These are phyloP conservation scores for Thalpophila matura DNA, from an alignment of 2,888 invertebrate species.

Conservation along the genomic window DNA sequence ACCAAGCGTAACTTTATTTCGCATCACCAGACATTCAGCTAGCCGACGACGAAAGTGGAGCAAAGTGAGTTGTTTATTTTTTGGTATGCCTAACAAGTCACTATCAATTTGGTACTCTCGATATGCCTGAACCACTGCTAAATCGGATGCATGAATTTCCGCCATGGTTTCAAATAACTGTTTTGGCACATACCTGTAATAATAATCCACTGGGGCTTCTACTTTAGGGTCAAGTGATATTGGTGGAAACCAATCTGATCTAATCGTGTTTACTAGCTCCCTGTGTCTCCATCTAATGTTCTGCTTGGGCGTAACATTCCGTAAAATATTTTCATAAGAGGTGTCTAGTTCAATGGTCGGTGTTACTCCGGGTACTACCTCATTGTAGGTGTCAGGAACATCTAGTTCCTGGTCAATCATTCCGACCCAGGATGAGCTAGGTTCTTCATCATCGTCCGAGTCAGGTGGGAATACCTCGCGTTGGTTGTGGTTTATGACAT, in stretches of 20 bases:
- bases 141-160: slow-evolving; percentile 62
- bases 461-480: slow-evolving; percentile 33
- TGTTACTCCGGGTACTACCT: too few relatives aligned
- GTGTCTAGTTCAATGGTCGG: too few relatives aligned
- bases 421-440: not conserved
- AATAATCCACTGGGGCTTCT: slow-evolving; percentile 58
- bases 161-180: slow-evolving; percentile 58
- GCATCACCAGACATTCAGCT: slow-evolving; percentile 60
- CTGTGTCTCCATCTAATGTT: slow-evolving; percentile 59
- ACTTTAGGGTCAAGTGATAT: slow-evolving; percentile 57
- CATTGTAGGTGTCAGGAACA: too few relatives aligned
- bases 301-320: slow-evolving; percentile 52
- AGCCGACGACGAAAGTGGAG: slow-evolving; percentile 58
- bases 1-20: slow-evolving; percentile 52
- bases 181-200: slow-evolving; percentile 52
- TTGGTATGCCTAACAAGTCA: slow-evolving; percentile 49
- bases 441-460: slow-evolving; percentile 57
- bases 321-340: slow-evolving; percentile 26
- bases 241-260: slow-evolving; percentile 55
- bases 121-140: slow-evolving; percentile 58
- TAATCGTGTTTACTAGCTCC: slow-evolving; percentile 52
- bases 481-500: slow-evolving; percentile 27
- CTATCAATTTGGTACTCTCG: slow-evolving; percentile 59
- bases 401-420: too few relatives aligned
- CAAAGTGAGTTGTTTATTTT: slow-evolving; percentile 55